Conservation (phyloP, 1,140 invertebrate species). For the Bombus turneri region DNA sequence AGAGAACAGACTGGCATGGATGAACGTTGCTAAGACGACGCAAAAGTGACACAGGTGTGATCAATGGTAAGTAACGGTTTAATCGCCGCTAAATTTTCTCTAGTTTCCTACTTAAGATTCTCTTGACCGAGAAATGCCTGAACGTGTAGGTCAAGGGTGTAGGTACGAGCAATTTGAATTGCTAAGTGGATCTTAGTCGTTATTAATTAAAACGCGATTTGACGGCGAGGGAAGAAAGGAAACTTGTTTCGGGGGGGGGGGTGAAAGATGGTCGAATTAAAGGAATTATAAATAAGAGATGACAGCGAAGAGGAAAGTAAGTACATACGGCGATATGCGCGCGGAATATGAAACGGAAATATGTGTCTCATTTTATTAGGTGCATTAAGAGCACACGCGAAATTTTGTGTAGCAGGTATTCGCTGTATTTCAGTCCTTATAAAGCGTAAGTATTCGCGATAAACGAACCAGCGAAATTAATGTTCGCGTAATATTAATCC, state of each 20-base stretch:
- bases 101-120: slow-evolving; percentile 40
- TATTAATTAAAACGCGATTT: slow-evolving; percentile 72
- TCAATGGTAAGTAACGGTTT: slow-evolving; percentile 59
- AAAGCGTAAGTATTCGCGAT: background rate
- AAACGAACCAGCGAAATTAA: background rate
- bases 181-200: slow-evolving; percentile 66
- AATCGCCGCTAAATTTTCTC: slow-evolving; percentile 3
- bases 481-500: background rate
- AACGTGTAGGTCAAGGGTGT: slow-evolving; percentile 67
- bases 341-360: background rate
- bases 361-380: background rate
- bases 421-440: background rate
- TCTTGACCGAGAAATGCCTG: slow-evolving; percentile 45
- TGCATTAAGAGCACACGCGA: background rate
- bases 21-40: slow-evolving; percentile 29
- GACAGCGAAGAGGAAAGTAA: background rate
- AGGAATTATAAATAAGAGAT: slow-evolving; percentile 15
- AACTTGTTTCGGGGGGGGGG: background rate
- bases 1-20: slow-evolving; percentile 39
- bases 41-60: slow-evolving; percentile 31
- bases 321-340: background rate
- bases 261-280: slow-evolving; percentile 20
- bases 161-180: slow-evolving; percentile 70
- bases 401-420: background rate
- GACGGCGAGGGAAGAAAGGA: slow-evolving; percentile 3